A percentile compares a stretch with the other conserved stretches of the same genome.
phyloP scores from a whole-genome alignment of 2,797 vertebrate species.

The Dermochelys coriacea region DNA sequence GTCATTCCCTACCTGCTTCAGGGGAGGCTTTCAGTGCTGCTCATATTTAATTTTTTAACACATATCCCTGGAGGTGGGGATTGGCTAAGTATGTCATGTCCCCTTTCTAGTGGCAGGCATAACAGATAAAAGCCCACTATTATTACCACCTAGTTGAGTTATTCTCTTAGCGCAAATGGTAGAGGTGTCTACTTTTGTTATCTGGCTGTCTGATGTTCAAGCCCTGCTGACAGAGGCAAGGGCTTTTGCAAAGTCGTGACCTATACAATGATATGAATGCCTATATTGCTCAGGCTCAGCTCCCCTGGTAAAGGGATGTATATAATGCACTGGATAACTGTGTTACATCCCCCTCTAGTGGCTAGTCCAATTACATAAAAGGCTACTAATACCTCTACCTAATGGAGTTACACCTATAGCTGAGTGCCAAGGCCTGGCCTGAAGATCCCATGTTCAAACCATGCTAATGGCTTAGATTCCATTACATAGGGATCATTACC shows the following conservation, averaged over 20 bases:
- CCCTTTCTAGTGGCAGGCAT: not conserved
- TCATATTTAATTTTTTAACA: not conserved
- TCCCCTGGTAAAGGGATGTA: not conserved
- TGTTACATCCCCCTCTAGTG: not conserved
- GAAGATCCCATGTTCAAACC: not conserved
- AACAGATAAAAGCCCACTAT: not conserved
- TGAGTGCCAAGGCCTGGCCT: not conserved
- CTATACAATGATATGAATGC: not conserved
- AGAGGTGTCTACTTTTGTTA: not conserved
- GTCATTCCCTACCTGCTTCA: conserved; percentile 40
- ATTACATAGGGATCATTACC: too few relatives aligned
- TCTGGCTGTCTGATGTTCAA: not conserved
- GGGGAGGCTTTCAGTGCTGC: not conserved
- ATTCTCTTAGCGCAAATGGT: not conserved
- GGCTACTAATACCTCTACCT: not conserved
- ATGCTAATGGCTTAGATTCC: not conserved
- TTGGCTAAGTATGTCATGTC: not conserved
- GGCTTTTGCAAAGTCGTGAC: not conserved
- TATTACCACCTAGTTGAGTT: not conserved
- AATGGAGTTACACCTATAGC: not conserved
- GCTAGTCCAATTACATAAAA: not conserved
- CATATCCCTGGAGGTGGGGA: not conserved
- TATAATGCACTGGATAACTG: not conserved
- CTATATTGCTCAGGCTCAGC: not conserved
- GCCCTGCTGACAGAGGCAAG: not conserved